These are phyloP conservation scores for Hephaestus fuliginosus DNA, from an alignment of 2,797 vertebrate species.

Conservation along the genomic window DNA sequence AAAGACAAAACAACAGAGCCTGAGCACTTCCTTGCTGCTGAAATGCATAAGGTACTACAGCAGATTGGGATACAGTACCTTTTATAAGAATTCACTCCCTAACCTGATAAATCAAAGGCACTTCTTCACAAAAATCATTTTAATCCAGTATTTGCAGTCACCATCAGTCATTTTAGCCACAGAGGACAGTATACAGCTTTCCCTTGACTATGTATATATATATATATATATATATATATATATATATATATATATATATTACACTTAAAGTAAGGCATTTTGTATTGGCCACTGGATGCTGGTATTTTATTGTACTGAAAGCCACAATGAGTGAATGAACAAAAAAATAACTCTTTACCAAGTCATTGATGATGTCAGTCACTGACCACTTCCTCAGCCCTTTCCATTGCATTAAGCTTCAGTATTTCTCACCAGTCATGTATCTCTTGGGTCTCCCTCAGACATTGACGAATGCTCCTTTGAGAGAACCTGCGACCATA, in stretches of 20 bases:
- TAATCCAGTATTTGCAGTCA: too few species aligned
- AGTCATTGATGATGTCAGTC: not conserved
- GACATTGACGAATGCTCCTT: constrained; percentile 96
- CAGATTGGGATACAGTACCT: not conserved
- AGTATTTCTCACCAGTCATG: not conserved
- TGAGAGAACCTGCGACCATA: constrained; percentile 94
- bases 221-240: too few species aligned
- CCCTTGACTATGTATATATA: too few species aligned
- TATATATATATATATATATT: too few species aligned
- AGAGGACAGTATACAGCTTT: too few species aligned
- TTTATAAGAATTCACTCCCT: too few species aligned
- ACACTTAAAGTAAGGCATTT: too few species aligned
- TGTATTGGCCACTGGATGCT: not conserved
- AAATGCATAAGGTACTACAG: not conserved
- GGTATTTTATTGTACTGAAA: not conserved
- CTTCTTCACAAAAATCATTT: too few species aligned
- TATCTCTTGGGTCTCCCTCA: constrained; percentile 61
- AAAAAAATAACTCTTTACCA: not conserved
- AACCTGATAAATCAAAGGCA: too few species aligned
- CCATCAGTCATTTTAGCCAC: too few species aligned
- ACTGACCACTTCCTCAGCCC: not conserved
- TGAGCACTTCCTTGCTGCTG: not conserved
- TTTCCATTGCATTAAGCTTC: not conserved
- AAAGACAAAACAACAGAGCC: not conserved
- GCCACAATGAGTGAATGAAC: not conserved